phyloP scores from a whole-genome alignment of 2,888 invertebrate species.

The Aromia moschata region DNA sequence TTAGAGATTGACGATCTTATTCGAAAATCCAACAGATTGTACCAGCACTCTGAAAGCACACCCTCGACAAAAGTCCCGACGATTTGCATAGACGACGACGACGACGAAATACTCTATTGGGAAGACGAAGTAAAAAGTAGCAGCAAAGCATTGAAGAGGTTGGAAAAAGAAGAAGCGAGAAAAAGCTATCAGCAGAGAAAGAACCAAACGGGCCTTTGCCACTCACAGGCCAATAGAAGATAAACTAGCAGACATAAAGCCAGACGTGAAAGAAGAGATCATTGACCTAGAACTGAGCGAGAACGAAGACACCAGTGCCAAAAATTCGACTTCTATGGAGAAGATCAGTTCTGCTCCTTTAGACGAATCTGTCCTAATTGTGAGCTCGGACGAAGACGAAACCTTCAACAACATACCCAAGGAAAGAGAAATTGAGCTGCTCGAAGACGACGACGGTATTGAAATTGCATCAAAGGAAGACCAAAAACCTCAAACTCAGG shows the following conservation, averaged over 20 bases:
- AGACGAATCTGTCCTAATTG: background rate
- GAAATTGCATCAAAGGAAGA: background rate
- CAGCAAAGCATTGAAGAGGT: background rate
- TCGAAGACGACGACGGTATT: background rate
- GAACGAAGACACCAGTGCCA: background rate
- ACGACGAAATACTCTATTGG: constrained; percentile 1
- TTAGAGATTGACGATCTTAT: background rate
- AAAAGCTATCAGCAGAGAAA: background rate
- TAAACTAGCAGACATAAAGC: background rate
- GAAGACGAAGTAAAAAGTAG: constrained; percentile 11
- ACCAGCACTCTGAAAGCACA: background rate
- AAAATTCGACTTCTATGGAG: background rate
- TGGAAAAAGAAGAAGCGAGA: constrained; percentile 13
- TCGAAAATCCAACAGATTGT: background rate
- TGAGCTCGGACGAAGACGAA: constrained; percentile 11
- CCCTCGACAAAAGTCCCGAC: constrained; percentile 2
- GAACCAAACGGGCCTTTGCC: background rate
- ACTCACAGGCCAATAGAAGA: constrained; percentile 13
- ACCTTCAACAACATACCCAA: background rate
- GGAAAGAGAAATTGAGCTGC: background rate
- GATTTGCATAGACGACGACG: constrained; percentile 12
- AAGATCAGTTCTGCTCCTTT: background rate
- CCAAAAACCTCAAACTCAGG: background rate
- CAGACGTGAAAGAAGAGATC: background rate
- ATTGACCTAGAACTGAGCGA: background rate